A percentile compares a stretch with the other conserved stretches of the same genome.
Evolutionary conservation across 2,113 vertebrate genomes (phyloP).

Genomic region (Sorex fumeus): DNA sequence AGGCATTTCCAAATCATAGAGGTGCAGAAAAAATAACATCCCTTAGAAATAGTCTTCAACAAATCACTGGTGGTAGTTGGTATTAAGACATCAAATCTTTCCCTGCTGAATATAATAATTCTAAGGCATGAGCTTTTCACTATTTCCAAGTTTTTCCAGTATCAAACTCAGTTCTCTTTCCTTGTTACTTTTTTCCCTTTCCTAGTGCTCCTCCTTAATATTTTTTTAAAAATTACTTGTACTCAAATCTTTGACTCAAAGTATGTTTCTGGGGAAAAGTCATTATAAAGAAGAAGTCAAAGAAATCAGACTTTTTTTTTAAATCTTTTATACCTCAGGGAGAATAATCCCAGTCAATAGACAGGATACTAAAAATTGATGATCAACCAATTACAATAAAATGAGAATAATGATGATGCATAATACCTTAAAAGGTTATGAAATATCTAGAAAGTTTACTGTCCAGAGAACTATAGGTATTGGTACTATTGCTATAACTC

Average conservation of each 20-base stretch:
- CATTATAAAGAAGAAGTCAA: not conserved
- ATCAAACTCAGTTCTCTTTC: not conserved
- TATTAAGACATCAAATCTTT: not conserved
- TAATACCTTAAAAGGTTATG: not conserved
- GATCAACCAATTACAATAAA: not conserved
- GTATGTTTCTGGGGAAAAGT: not conserved
- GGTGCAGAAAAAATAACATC: not conserved
- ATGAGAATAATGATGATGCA: not conserved
- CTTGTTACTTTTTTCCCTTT: not conserved
- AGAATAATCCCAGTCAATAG: not conserved
- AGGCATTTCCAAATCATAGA: not conserved
- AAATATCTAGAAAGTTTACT: not conserved
- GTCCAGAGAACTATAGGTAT: not conserved
- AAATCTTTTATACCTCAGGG: slow-evolving; percentile 4
- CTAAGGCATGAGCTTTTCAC: not conserved
- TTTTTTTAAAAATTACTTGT: not conserved
- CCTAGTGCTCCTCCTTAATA: not conserved
- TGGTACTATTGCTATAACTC: not conserved
- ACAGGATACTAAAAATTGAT: not conserved
- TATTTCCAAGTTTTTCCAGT: not conserved
- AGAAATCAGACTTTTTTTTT: not conserved
- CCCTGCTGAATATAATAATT: not conserved
- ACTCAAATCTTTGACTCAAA: not conserved
- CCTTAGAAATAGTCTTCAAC: not conserved
- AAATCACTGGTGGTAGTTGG: not conserved